These are phyloP conservation scores for Malacoraja senta DNA, from an alignment of 2,797 vertebrate species.

Conservation along the genomic window DNA sequence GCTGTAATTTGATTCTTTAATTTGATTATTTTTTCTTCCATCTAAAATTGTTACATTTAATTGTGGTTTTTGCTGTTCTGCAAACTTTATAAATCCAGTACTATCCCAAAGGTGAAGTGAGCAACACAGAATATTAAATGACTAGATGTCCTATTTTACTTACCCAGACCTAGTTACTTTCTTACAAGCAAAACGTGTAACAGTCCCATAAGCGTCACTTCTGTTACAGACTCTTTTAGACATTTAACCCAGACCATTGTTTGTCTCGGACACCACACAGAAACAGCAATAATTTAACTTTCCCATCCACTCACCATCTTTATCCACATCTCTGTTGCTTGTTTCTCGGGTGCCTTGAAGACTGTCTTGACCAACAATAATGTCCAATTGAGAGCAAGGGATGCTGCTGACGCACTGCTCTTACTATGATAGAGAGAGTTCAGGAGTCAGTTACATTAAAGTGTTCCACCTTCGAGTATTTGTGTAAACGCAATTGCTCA, in stretches of 20 bases:
- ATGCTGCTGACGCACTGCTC: slow-evolving; percentile 79
- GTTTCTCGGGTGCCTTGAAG: slow-evolving; percentile 72
- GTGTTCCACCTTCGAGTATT: neutral
- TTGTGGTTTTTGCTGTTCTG: no score
- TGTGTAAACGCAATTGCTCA: neutral
- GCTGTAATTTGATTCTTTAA: no score
- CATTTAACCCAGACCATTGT: neutral
- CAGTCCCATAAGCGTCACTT: neutral
- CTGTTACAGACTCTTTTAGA: neutral
- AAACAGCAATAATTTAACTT: slow-evolving; percentile 49
- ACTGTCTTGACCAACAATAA: slow-evolving; percentile 73
- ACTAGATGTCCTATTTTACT: neutral
- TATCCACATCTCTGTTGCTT: slow-evolving; percentile 79
- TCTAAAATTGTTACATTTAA: no score
- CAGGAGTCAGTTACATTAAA: neutral
- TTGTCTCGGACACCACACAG: neutral
- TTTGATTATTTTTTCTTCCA: no score
- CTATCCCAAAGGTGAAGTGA: neutral
- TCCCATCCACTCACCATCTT: slow-evolving; percentile 68
- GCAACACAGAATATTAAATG: neutral
- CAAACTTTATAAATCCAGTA: neutral
- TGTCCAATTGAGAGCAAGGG: slow-evolving; percentile 84
- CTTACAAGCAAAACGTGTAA: neutral
- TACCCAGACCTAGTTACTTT: neutral
- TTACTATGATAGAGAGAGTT: slow-evolving; percentile 61